A percentile compares a stretch with the other conserved stretches of the same genome.
Evolutionary conservation across 2,888 invertebrate species (phyloP).

Genomic region (Caenorhabditis wallacei): DNA sequence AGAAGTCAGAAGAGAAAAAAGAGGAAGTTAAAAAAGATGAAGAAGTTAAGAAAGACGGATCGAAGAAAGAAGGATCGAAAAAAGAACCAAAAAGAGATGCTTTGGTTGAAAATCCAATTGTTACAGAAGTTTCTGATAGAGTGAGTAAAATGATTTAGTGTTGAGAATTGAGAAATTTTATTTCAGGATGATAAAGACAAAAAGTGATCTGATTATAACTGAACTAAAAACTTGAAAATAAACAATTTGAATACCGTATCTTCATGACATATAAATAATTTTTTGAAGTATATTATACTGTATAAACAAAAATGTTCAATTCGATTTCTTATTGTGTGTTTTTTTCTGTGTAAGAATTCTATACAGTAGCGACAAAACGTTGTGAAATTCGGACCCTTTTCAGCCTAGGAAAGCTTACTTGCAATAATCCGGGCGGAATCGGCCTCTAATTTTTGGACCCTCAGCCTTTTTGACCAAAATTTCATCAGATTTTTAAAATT

Average conservation of each 20-base stretch:
- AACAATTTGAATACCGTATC: background rate
- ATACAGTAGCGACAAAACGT: too few species aligned
- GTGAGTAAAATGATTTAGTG: conserved; percentile 3
- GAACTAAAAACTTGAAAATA: background rate
- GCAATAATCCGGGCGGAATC: too few species aligned
- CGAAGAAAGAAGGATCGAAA: conserved; percentile 7
- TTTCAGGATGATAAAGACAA: conserved; percentile 37
- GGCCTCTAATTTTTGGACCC: too few species aligned
- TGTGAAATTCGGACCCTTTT: too few species aligned
- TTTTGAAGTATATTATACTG: too few species aligned
- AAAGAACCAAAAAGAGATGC: conserved; percentile 24
- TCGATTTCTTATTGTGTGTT: too few species aligned
- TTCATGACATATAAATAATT: too few species aligned
- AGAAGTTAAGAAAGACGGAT: conserved; percentile 13
- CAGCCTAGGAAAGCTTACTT: too few species aligned
- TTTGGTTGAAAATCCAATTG: conserved; percentile 47
- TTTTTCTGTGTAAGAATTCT: too few species aligned
- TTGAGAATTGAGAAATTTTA: background rate
- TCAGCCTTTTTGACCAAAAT: too few species aligned
- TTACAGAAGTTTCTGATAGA: conserved; percentile 41
- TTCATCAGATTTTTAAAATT: too few species aligned
- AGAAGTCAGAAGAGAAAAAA: conserved; percentile 4
- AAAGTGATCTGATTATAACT: conserved; percentile 20
- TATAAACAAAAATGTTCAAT: too few species aligned
- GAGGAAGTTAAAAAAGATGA: conserved; percentile 20